Evolutionary conservation across 2,113 vertebrate genomes (phyloP).

Genomic region (Azemiops feae): DNA sequence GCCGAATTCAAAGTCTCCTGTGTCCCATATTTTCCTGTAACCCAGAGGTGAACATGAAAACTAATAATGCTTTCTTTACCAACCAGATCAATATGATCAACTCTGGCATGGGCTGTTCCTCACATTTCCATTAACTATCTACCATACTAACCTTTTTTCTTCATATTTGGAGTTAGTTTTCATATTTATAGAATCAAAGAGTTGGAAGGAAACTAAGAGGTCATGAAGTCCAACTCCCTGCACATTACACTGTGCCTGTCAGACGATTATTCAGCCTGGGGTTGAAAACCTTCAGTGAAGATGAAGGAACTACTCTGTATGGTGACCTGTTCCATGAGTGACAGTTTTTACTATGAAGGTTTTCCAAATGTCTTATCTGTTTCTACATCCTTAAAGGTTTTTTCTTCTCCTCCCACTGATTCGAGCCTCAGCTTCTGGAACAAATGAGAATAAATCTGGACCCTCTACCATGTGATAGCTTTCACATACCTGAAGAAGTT

Average conservation of each 20-base stretch:
- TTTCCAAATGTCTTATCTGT: background rate
- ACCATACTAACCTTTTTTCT: background rate
- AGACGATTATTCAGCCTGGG: background rate
- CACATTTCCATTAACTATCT: background rate
- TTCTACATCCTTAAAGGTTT: background rate
- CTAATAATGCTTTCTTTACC: background rate
- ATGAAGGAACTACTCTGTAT: background rate
- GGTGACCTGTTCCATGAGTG: background rate
- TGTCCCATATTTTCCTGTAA: conserved; percentile 22
- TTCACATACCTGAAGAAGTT: background rate
- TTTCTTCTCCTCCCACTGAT: background rate
- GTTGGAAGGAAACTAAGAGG: background rate
- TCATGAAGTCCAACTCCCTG: background rate
- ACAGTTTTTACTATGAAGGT: background rate
- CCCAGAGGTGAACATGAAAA: background rate
- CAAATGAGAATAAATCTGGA: background rate
- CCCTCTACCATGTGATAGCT: background rate
- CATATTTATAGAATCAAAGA: background rate
- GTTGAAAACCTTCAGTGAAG: background rate
- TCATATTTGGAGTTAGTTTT: background rate
- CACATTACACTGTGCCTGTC: background rate
- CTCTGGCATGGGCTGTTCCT: background rate
- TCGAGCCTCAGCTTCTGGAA: background rate
- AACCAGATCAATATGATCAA: background rate
- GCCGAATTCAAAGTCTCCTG: conserved; percentile 27